Conservation (phyloP, 2,888 invertebrate species). For the Coecobrya sp. region DNA sequence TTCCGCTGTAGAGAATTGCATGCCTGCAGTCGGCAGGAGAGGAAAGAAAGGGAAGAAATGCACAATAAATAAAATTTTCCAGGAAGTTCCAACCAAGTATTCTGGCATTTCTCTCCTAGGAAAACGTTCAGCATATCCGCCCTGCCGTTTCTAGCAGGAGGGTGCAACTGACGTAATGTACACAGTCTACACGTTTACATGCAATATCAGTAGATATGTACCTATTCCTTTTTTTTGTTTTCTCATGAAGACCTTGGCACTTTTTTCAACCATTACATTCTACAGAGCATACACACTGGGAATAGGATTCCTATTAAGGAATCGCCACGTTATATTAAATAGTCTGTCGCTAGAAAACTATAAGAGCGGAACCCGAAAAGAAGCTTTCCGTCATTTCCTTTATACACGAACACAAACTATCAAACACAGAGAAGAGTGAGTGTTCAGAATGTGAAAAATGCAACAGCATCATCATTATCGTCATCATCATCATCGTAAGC, state of each 20-base stretch:
- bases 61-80: constrained; percentile 14
- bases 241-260: too few relatives aligned
- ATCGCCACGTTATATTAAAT: constrained; percentile 54
- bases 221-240: not conserved
- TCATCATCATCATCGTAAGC: not conserved
- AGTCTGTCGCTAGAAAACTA: not conserved
- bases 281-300: not conserved
- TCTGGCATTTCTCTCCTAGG: not conserved
- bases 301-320: constrained; percentile 52
- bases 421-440: not conserved
- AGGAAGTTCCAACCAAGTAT: constrained; percentile 37
- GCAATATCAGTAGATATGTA: constrained; percentile 6
- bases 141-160: constrained; percentile 1
- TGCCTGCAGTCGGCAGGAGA: not conserved
- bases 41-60: not conserved
- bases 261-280: not conserved
- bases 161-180: constrained; percentile 54
- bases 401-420: not conserved
- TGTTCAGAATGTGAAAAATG: not conserved
- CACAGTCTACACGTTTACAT: not conserved
- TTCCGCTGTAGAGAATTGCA: not conserved
- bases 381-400: not conserved
- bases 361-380: not conserved
- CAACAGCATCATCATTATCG: constrained; percentile 6
- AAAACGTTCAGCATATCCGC: not conserved